Evolutionary conservation across 2,797 vertebrate species (phyloP), one percentile per base, ranked within the genome.

Genomic region (Spea hammondii): DNA sequence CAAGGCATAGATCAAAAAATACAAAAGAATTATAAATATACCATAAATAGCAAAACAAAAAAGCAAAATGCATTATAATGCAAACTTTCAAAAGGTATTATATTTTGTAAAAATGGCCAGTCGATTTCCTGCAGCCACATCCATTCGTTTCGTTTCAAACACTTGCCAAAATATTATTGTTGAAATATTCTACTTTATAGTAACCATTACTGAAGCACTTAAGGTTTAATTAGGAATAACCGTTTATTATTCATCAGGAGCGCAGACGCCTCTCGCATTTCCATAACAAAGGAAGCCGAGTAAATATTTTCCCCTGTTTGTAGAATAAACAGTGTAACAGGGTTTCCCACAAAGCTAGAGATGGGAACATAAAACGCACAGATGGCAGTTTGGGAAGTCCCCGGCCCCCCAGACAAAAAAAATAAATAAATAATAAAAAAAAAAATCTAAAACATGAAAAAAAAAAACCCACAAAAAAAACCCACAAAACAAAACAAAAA

Each of bases 181-280:
- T 59, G 5, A 59, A 11, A 13, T 59, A 59, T 59, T 59, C 55
- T 13, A 13, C n/a, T 59, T 59, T 13, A 12, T 59, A 13, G 8
- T 59, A 32, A 59, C 55, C 55, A n/a, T 59, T 45, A 66, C 11
- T 6, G 10, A 46, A 66, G 46, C 46, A 68, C 10, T 68, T 68
- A 68, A 49, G 65, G 8, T 68, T 68, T 49, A 68, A 68, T 68
- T 68, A 68, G 5, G 12, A 49, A n/a, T 10, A 46, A 11, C 51
- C 57, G 45, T 59, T 73, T 73, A 62, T 60, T 48, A 73, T 74
- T 74, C 9, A 14, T 48, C 48, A 9, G 54, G 71, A 62, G 49
- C 49, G 46, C 7, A 62, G 45, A 62, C 8, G 71, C 55, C 57
- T 62, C 45, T 47, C 10, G 71, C 71, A 32, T 32, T 53, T 50